Base-by-base conservation (phyloP, 1,140 invertebrate species). In the Propsilocerus akamusi region DNA sequence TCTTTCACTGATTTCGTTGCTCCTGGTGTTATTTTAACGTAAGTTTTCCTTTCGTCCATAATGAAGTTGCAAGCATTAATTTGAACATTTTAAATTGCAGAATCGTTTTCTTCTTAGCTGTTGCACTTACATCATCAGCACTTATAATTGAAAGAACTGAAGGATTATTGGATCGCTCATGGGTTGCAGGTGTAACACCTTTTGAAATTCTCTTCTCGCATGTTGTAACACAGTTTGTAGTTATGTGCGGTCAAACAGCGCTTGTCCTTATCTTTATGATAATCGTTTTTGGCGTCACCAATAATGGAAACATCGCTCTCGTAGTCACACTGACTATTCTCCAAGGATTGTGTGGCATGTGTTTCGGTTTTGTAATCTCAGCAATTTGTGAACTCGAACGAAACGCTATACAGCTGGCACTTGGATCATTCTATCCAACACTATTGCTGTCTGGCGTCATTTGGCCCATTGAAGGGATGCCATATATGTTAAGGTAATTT, bases 1-100 rank as follows among this genome's bases (percentile, higher is more conserved):
- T 89, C 85, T 51, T 95, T 95, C 61, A 93, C 88, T 2, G 86
- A 95, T 66, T 97, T 96, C 66, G 92, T 94, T 53, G 90, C 91
- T 25, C 91, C 92, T 28, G 92, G 92, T 55, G 84, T 96, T 49
- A 91, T 95, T 60, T 68, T 95, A 53, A 93, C 86, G 86, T 92
- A 68, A 79, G 77, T 47, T 47, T 25, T 17, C 4, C 22, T 25
- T n/a, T 25, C 8, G 5, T 8, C n/a, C 12, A 7, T 4, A 17
- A n/a, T 2, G 28, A 47, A 20, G 12, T 49, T 50, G 37, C n/a
- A 5, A 2, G 14, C 5, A 6, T 26, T 37, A 46, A 41, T 17
- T 54, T 10, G 34, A 26, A 25, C 32, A 23, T 46, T 57, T 51
- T 53, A 34, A 17, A 47, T 69, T 69, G 37, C 64, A 93, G 89